Evolutionary conservation across 2,888 invertebrate species (phyloP).

Genomic region (Volucella inflata): DNA sequence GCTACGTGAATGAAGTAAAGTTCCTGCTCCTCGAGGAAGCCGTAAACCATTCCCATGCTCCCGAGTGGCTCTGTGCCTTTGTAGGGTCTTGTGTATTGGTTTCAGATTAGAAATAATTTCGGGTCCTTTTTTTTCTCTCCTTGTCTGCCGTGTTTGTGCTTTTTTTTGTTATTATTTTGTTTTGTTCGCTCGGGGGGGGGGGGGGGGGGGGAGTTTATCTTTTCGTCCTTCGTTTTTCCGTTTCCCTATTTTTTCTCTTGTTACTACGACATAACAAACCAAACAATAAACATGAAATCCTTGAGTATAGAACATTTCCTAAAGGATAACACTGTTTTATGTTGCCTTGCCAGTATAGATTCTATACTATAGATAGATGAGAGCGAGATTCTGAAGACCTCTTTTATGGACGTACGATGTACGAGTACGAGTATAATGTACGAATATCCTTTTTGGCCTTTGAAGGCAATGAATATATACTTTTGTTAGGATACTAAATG

Average conservation of each 20-base stretch:
- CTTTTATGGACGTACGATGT: neutral
- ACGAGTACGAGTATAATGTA: neutral
- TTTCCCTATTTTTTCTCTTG: neutral
- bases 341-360: conserved; percentile 9
- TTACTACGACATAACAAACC: conserved; percentile 28
- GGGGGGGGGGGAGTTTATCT: conserved; percentile 16
- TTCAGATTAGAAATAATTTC: conserved; percentile 46
- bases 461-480: conserved; percentile 32
- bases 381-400: conserved; percentile 20
- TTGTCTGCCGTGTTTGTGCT: conserved; percentile 9
- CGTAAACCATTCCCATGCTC: conserved; percentile 8
- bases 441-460: conserved; percentile 17
- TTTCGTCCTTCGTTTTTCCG: neutral
- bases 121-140: conserved; percentile 20
- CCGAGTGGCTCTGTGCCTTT: neutral
- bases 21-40: conserved; percentile 25
- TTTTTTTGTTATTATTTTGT: neutral
- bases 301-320: conserved; percentile 43
- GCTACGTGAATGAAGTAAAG: conserved; percentile 62
- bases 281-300: conserved; percentile 55
- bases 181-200: conserved; percentile 8
- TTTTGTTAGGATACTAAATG: neutral
- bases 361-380: conserved; percentile 6
- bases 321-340: conserved; percentile 45
- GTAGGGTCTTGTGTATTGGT: conserved; percentile 48